Evolutionary conservation across 2,797 vertebrate genomes (phyloP).

Genomic region (Myotis pilosus): DNA sequence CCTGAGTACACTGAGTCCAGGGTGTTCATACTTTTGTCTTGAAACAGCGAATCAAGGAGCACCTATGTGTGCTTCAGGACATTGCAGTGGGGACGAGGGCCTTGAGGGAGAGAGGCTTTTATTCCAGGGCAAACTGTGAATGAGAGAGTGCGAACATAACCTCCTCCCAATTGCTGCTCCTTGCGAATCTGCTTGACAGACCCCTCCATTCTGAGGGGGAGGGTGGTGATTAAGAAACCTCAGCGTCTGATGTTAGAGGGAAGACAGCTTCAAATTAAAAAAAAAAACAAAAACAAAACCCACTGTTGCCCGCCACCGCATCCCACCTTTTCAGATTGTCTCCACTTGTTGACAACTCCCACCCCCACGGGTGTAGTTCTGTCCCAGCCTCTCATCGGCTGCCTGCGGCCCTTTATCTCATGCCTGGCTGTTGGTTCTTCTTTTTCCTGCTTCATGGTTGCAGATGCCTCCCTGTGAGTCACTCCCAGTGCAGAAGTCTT

Average conservation of each 20-base stretch:
- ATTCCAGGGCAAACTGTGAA: conserved; percentile 68
- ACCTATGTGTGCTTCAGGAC: conserved; percentile 28
- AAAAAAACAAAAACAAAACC: not conserved
- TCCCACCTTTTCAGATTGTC: not conserved
- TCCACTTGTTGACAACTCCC: not conserved
- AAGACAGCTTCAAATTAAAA: not conserved
- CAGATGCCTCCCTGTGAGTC: not conserved
- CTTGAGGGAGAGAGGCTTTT: conserved; percentile 59
- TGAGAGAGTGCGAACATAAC: conserved; percentile 77
- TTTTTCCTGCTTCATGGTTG: not conserved
- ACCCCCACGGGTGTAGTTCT: not conserved
- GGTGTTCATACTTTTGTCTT: not conserved
- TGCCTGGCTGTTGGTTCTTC: not conserved
- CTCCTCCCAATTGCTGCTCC: conserved; percentile 66
- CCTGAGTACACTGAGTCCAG: not conserved
- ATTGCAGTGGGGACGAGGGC: not conserved
- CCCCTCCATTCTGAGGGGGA: not conserved
- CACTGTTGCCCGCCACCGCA: fast-evolving
- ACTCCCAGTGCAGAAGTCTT: not conserved
- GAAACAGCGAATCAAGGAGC: not conserved
- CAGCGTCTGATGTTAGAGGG: not conserved
- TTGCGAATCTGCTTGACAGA: conserved; percentile 68
- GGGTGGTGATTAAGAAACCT: not conserved
- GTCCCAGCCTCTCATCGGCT: not conserved
- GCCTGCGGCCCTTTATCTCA: fast-evolving